Evolutionary conservation across 1,140 invertebrate genomes (phyloP).

Genomic region (Antheraea pernyi): DNA sequence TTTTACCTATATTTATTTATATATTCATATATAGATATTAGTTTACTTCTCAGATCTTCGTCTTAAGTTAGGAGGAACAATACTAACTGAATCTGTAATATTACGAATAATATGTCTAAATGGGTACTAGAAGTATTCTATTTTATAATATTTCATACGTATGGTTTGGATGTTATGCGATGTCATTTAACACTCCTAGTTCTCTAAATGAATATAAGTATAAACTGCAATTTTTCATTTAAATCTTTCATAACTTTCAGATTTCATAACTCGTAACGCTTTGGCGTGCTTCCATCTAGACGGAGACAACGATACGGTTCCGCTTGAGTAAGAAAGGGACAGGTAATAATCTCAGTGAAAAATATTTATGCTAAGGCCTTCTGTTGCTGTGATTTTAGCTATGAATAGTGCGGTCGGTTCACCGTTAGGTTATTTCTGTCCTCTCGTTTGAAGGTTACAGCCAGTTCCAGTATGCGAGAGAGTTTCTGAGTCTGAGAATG

Average conservation of each 20-base stretch:
- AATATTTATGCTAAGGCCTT: conserved; percentile 57
- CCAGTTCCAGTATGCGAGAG: background rate
- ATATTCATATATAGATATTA: too few species aligned
- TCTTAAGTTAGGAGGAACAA: too few species aligned
- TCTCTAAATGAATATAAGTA: background rate
- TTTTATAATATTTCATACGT: background rate
- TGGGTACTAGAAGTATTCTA: too few species aligned
- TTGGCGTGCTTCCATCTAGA: conserved; percentile 39
- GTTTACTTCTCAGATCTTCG: too few species aligned
- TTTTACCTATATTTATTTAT: too few species aligned
- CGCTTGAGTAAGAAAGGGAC: conserved; percentile 39
- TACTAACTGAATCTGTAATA: too few species aligned
- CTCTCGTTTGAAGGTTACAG: conserved; percentile 36
- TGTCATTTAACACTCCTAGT: background rate
- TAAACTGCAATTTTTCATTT: conserved; percentile 28
- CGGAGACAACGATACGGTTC: conserved; percentile 33
- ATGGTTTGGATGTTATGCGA: background rate
- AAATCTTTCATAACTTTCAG: conserved; percentile 48
- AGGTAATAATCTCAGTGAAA: conserved; percentile 50
- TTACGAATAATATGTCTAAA: too few species aligned
- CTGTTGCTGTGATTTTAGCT: conserved; percentile 40
- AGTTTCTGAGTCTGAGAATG: background rate
- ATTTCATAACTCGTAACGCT: conserved; percentile 43
- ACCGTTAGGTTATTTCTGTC: conserved; percentile 38
- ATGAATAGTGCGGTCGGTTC: conserved; percentile 43